Conservation (phyloP, 2,113 vertebrate species). For the Laticauda colubrina region DNA sequence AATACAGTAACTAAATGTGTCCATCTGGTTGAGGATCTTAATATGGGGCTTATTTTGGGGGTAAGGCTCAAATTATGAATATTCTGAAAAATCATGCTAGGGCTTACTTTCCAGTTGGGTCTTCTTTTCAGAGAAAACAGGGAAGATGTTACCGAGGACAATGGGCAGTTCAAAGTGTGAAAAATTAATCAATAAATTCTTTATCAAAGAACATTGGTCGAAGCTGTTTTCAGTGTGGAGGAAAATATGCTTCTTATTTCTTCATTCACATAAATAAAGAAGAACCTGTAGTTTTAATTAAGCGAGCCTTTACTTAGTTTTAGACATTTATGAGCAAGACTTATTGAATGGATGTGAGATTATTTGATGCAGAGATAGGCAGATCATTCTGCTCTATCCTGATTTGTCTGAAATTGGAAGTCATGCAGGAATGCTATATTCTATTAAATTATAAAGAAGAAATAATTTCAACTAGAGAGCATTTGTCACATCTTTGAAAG, state of each 20-base stretch:
- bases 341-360: not conserved
- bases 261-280: not conserved
- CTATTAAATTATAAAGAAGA: not conserved
- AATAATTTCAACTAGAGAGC: not conserved
- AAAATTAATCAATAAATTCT: not conserved
- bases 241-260: not conserved
- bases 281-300: not conserved
- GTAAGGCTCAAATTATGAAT: too few species aligned
- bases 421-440: not conserved
- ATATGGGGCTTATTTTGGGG: too few species aligned
- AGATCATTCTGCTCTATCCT: not conserved
- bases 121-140: too few species aligned
- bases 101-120: too few species aligned
- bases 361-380: not conserved
- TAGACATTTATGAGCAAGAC: not conserved
- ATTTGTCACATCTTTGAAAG: not conserved
- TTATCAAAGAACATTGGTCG: not conserved
- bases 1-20: too few species aligned
- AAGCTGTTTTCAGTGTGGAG: not conserved
- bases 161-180: not conserved
- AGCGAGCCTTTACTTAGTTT: not conserved
- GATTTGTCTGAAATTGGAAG: not conserved
- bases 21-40: too few species aligned
- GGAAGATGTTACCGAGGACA: not conserved
- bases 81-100: too few species aligned